Evolutionary conservation across 2,797 vertebrate species (phyloP).

Genomic region (Ataeniobius toweri): DNA sequence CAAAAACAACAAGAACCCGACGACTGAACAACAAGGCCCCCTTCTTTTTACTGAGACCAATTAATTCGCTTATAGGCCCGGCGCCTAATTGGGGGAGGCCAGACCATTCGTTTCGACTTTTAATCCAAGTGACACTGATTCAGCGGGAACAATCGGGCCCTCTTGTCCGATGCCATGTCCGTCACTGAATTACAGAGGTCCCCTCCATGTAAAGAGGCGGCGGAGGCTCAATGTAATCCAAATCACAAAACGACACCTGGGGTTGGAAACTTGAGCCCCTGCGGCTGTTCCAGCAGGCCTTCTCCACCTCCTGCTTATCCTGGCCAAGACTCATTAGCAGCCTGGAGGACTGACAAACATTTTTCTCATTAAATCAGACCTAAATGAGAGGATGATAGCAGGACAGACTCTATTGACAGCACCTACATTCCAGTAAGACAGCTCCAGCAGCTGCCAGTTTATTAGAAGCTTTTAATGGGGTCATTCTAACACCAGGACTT

Average conservation of each 20-base stretch:
- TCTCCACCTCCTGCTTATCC: conserved; percentile 27
- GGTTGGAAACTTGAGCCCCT: conserved; percentile 71
- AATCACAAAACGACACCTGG: conserved; percentile 80
- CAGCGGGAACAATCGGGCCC: conserved; percentile 66
- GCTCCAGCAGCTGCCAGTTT: conserved; percentile 64
- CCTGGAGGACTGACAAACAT: conserved; percentile 50
- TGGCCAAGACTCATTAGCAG: conserved; percentile 66
- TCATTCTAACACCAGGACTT: conserved; percentile 51
- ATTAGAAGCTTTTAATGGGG: conserved; percentile 55
- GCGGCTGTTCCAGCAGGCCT: conserved; percentile 64
- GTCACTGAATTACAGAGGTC: conserved; percentile 53
- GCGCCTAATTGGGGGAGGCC: conserved; percentile 73
- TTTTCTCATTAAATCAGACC: conserved; percentile 61
- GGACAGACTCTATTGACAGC: conserved; percentile 35
- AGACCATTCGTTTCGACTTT: conserved; percentile 72
- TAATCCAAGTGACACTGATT: conserved; percentile 79
- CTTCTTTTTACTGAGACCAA: conserved; percentile 66
- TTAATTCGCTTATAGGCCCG: conserved; percentile 67
- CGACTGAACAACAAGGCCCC: conserved; percentile 65
- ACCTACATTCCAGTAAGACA: conserved; percentile 46
- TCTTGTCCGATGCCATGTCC: conserved; percentile 69
- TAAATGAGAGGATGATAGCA: conserved; percentile 42
- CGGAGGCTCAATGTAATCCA: conserved; percentile 68
- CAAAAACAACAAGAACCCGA: conserved; percentile 62
- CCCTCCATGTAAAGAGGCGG: conserved; percentile 54